phyloP scores from a whole-genome alignment of 1,140 invertebrate species.

The Drosophila suzukii region DNA sequence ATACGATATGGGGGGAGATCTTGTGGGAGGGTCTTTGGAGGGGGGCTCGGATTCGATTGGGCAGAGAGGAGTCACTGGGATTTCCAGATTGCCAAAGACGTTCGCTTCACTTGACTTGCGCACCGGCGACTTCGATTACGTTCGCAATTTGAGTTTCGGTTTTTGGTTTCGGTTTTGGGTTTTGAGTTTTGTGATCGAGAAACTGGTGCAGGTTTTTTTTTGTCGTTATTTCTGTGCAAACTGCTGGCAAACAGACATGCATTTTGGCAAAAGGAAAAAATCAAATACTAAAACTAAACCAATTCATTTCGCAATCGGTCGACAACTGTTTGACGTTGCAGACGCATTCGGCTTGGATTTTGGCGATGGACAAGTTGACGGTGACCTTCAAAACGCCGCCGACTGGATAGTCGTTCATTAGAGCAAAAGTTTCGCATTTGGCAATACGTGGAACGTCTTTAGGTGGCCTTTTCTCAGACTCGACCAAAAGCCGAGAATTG shows the following conservation, averaged over 20 bases:
- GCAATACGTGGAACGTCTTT: slow-evolving; percentile 48
- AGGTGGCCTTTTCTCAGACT: slow-evolving; percentile 41
- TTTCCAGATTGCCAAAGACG: slow-evolving; percentile 51
- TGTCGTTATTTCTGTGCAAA: slow-evolving; percentile 21
- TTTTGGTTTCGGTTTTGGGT: slow-evolving; percentile 38
- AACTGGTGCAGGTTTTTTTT: slow-evolving; percentile 48
- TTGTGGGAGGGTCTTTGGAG: slow-evolving; percentile 33
- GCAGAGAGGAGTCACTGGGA: slow-evolving; percentile 27
- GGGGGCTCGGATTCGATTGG: slow-evolving; percentile 11
- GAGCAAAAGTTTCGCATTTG: slow-evolving; percentile 49
- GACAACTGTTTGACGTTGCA: slow-evolving; percentile 43
- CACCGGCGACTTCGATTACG: slow-evolving; percentile 43
- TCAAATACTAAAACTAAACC: slow-evolving; percentile 41
- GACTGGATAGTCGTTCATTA: slow-evolving; percentile 42
- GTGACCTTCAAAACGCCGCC: slow-evolving; percentile 42
- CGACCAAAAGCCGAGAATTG: slow-evolving; percentile 31
- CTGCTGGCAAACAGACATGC: slow-evolving; percentile 27
- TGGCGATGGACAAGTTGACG: slow-evolving; percentile 45
- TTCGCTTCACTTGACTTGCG: slow-evolving; percentile 49
- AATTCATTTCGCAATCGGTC: slow-evolving; percentile 49
- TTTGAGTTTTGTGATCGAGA: slow-evolving; percentile 43
- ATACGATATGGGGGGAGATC: slow-evolving; percentile 29
- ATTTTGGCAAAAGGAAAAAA: slow-evolving; percentile 44
- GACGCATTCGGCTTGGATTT: slow-evolving; percentile 42
- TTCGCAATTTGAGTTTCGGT: slow-evolving; percentile 43